phyloP scores from a whole-genome alignment of 1,140 invertebrate genomes.

The Lordiphosa mommai region DNA sequence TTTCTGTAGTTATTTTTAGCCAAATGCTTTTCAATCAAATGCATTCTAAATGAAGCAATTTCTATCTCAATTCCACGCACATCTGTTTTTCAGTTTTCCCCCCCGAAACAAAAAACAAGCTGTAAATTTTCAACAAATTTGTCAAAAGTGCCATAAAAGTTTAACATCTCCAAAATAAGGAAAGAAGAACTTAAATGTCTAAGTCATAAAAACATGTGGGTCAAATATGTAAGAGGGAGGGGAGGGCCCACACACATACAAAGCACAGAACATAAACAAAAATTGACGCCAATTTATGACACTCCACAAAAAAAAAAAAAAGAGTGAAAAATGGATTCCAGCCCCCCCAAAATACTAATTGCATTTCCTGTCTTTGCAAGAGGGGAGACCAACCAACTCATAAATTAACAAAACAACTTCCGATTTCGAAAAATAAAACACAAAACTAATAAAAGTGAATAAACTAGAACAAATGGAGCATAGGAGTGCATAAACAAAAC shows the following conservation, averaged over 20 bases:
- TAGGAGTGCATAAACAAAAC: conserved; percentile 14
- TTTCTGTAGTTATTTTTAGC: conserved; percentile 56
- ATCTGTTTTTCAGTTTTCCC: conserved; percentile 17
- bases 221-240: conserved; percentile 14
- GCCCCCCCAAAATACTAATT: conserved; percentile 38
- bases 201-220: conserved; percentile 28
- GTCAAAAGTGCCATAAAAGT: conserved; percentile 41
- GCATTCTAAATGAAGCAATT: conserved; percentile 2
- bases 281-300: conserved; percentile 39
- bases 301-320: conserved; percentile 17
- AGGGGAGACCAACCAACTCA: conserved; percentile 31
- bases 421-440: conserved; percentile 36
- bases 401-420: conserved; percentile 50
- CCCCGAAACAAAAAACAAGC: conserved; percentile 7
- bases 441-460: conserved; percentile 20
- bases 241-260: conserved; percentile 30
- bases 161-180: conserved; percentile 14
- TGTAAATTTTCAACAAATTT: conserved; percentile 50
- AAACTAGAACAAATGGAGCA: conserved; percentile 50
- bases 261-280: conserved; percentile 35
- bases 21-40: conserved; percentile 10
- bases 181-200: conserved; percentile 11
- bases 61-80: conserved; percentile 1
- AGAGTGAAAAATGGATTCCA: conserved; percentile 17
- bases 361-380: conserved; percentile 33